phyloP scores from a whole-genome alignment of 1,140 invertebrate genomes.

The Ruditapes philippinarum region DNA sequence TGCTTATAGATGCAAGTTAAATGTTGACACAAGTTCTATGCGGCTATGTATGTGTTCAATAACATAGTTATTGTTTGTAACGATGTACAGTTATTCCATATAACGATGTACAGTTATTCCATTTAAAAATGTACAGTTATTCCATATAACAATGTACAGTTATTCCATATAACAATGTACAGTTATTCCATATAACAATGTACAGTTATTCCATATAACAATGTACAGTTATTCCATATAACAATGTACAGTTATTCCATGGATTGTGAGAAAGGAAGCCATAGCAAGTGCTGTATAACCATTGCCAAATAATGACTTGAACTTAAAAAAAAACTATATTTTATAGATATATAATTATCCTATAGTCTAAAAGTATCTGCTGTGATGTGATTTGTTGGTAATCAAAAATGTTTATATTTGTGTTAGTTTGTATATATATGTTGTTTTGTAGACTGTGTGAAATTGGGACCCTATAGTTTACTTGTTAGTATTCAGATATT shows the following conservation, averaged over 20 bases:
- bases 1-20: not conserved
- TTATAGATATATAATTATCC: not conserved
- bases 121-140: no score
- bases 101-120: no score
- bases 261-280: not conserved
- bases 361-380: constrained; percentile 16
- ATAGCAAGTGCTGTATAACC: not conserved
- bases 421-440: not conserved
- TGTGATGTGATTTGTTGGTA: constrained; percentile 28
- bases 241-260: not conserved
- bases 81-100: not conserved
- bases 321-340: not conserved
- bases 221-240: not conserved
- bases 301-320: constrained; percentile 18
- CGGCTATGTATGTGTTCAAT: constrained; percentile 15
- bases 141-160: no score
- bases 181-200: no score
- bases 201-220: no score
- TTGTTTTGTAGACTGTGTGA: not conserved
- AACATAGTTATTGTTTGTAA: not conserved
- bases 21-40: not conserved
- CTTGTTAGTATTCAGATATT: no score
- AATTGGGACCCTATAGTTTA: not conserved
- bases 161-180: no score
- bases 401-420: constrained; percentile 26